A percentile compares a stretch with the other conserved stretches of the same genome.
Conservation (phyloP, 2,113 vertebrate genomes). For the Xiphorhynchus elegans region DNA sequence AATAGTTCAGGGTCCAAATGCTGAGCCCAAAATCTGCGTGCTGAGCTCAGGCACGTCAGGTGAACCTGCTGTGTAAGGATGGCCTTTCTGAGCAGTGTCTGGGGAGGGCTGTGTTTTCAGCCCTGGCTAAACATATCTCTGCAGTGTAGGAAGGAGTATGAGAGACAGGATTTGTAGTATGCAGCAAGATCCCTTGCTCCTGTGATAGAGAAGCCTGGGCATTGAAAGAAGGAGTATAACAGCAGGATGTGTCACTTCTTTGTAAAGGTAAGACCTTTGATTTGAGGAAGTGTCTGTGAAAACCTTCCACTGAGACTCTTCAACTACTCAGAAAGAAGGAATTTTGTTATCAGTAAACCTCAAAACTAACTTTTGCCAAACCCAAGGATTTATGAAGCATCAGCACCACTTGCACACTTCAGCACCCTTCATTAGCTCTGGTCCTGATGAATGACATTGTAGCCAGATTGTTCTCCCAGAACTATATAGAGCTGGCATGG, state of each 20-base stretch:
- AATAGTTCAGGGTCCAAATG: neutral
- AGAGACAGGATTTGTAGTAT: neutral
- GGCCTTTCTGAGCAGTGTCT: accelerated
- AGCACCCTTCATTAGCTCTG: neutral
- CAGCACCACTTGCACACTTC: neutral
- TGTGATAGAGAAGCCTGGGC: neutral
- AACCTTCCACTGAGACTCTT: neutral
- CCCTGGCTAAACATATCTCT: neutral
- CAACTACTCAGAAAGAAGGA: neutral
- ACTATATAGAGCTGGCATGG: neutral
- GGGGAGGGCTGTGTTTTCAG: neutral
- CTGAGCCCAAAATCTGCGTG: neutral
- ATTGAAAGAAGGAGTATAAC: neutral
- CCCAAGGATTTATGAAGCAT: neutral
- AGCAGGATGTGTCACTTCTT: neutral
- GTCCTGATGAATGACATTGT: neutral
- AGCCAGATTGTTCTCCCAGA: neutral
- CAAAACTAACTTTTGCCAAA: neutral
- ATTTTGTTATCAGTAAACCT: neutral
- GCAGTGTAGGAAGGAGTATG: neutral
- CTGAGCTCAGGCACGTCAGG: neutral
- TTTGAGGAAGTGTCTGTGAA: neutral
- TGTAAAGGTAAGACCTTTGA: neutral
- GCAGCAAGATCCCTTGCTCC: neutral
- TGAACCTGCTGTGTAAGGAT: neutral